phyloP scores from a whole-genome alignment of 2,888 invertebrate genomes.

The Conops quadrifasciatus region DNA sequence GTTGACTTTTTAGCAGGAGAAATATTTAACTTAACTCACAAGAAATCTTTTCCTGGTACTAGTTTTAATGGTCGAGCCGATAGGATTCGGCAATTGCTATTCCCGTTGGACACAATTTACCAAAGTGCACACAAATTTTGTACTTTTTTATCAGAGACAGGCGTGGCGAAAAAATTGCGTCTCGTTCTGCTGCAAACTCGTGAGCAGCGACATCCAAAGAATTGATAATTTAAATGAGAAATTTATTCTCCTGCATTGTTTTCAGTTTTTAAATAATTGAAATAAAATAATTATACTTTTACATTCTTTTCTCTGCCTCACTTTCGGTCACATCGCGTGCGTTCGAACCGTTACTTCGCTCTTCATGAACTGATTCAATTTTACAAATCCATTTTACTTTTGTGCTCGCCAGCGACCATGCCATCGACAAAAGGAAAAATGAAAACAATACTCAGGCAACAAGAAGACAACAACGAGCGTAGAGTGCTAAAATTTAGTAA shows the following conservation, averaged over 20 bases:
- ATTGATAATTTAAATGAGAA: background rate
- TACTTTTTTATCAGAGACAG: too few relatives aligned
- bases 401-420: slow-evolving; percentile 17
- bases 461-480: slow-evolving; percentile 11
- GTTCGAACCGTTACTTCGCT: slow-evolving; percentile 6
- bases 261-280: too few relatives aligned
- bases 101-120: too few relatives aligned
- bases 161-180: background rate
- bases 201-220: too few relatives aligned
- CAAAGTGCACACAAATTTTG: too few relatives aligned
- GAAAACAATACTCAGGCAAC: slow-evolving; percentile 3
- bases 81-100: too few relatives aligned
- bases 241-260: background rate
- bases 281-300: background rate
- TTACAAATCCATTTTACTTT: slow-evolving; percentile 16
- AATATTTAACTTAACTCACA: too few relatives aligned
- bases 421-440: background rate
- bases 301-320: background rate
- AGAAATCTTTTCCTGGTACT: too few relatives aligned
- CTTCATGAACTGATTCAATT: slow-evolving; percentile 17
- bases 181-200: background rate
- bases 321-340: background rate
- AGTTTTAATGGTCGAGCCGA: too few relatives aligned
- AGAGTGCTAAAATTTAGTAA: background rate
- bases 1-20: too few relatives aligned